These are phyloP conservation scores for Typhlichthys eigenmanni DNA, from an alignment of 2,797 vertebrate genomes.

Conservation along the genomic window DNA sequence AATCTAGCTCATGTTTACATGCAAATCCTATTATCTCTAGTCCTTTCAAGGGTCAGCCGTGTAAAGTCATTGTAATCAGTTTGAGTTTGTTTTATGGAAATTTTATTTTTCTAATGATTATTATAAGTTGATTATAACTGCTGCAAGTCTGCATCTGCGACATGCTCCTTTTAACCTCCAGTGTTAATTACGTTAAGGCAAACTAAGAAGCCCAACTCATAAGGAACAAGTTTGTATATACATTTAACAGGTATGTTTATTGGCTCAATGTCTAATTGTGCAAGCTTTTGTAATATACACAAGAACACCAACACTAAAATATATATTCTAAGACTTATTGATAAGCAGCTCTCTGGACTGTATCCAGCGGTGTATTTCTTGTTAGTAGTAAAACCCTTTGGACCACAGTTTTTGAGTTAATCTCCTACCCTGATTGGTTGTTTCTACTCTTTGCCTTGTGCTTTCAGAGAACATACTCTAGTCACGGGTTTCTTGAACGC, in stretches of 20 bases:
- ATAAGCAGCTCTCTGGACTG: neutral
- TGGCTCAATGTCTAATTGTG: neutral
- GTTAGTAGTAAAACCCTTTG: too few relatives aligned
- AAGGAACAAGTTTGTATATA: constrained; percentile 54
- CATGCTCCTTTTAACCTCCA: constrained; percentile 61
- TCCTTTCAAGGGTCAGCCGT: constrained; percentile 31
- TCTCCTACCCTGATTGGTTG: neutral
- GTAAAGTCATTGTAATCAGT: constrained; percentile 37
- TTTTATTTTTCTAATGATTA: constrained; percentile 58
- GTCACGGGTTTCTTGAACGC: neutral
- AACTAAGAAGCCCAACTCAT: constrained; percentile 48
- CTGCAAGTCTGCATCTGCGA: constrained; percentile 54
- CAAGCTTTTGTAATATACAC: too few relatives aligned
- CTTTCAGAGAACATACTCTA: neutral
- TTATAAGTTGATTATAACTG: constrained; percentile 53
- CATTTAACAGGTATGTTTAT: constrained; percentile 52
- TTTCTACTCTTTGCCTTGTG: neutral
- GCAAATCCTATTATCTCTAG: constrained; percentile 27
- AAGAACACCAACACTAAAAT: too few relatives aligned
- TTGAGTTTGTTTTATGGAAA: constrained; percentile 56
- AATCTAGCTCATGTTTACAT: constrained; percentile 10
- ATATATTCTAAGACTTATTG: too few relatives aligned
- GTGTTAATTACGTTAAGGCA: constrained; percentile 67
- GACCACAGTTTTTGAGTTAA: too few relatives aligned
- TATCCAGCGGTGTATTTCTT: too few relatives aligned